Evolutionary conservation across 2,888 invertebrate species (phyloP).

Genomic region (Escarpia spicata): DNA sequence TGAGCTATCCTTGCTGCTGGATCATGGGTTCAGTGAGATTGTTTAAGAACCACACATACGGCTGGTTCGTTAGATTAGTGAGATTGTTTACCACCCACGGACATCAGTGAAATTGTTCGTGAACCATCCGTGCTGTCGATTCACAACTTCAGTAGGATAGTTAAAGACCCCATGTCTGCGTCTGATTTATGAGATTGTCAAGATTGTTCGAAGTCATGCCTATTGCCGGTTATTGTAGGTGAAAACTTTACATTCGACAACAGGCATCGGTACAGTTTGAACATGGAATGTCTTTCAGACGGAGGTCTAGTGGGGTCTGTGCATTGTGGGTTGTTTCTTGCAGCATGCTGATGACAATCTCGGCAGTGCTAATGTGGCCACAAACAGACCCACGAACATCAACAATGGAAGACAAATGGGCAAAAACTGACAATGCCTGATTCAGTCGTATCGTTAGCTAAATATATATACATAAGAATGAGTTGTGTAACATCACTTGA

Average conservation of each 20-base stretch:
- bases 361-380: background rate
- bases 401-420: background rate
- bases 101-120: no score
- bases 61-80: background rate
- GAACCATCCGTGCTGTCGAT: background rate
- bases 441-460: background rate
- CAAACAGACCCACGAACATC: background rate
- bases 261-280: background rate
- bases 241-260: background rate
- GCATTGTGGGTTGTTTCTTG: background rate
- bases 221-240: background rate
- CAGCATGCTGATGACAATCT: background rate
- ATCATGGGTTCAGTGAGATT: background rate
- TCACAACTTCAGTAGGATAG: background rate
- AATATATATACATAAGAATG: background rate
- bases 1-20: background rate
- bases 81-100: background rate
- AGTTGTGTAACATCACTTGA: background rate
- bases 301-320: background rate
- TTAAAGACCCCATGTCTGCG: background rate
- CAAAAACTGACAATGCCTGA: background rate
- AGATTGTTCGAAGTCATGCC: background rate
- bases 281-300: background rate
- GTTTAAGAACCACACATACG: background rate
- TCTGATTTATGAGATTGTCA: background rate